Evolutionary conservation across 2,113 vertebrate genomes (phyloP), one percentile per base, ranked within the genome.

Genomic region (Erythrolamprus reginae): DNA sequence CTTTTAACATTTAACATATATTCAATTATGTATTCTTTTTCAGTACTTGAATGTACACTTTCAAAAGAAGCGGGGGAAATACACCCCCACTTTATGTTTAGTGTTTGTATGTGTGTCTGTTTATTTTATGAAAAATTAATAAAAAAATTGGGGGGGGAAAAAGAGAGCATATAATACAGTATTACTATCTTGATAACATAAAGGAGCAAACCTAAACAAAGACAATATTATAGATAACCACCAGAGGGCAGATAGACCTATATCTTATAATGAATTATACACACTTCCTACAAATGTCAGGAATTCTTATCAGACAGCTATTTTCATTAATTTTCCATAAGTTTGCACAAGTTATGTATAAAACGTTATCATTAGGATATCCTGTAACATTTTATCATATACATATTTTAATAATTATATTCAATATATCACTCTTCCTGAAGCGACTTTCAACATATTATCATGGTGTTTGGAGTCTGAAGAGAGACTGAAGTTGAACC

Each of bases 231-330:
- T 24, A 56, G 17, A n/a, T 26, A 52, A 88, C 85, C 89, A 90
- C 48, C 24, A 90, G 91, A 88, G 88, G 88, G 89, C 89, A 83
- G n/a, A 82, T 58, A n/a, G 45, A 89, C 13, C 55, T 53, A 61
- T 50, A 50, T 84, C 26, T 84, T 58, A 38, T 19, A 24, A 48
- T 53, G 33, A 86, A 84, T 23, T 23, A 9, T 15, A 56, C 1
- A 38, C 23, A 4, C 5, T 47, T 84, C 6, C 84, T 21, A 33
- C 17, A 19, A 56, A n/a, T 42, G 42, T 87, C 17, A 65, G 10
- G 15, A 88, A 88, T 88, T 48, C 17, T 42, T 42, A 77, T 42
- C 38, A 47, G 23, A 3, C 19, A 85, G 26, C 0, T 26, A 1
- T 24, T 33, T 52, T 84, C 17, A 77, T 50, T 38, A 77, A n/a